These are phyloP conservation scores for Nibea coibor DNA, from an alignment of 2,113 vertebrate species.

Conservation along the genomic window DNA sequence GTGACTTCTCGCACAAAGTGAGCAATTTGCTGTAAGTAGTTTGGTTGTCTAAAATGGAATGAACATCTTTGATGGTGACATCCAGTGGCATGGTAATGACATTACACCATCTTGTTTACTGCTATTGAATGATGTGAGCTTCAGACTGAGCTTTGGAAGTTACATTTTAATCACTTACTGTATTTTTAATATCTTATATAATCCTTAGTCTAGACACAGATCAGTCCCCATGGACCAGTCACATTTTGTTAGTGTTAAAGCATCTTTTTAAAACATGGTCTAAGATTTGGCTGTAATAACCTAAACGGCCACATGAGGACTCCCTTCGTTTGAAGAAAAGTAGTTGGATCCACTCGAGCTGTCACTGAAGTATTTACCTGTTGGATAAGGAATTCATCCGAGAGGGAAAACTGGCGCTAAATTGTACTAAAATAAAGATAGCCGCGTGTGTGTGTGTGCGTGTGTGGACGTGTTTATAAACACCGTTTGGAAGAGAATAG, in stretches of 20 bases:
- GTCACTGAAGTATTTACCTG: conserved; percentile 6
- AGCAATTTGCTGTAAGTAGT: neutral
- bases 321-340: conserved; percentile 29
- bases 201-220: too few species aligned
- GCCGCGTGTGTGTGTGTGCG: neutral
- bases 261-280: neutral
- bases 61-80: neutral
- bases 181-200: too few species aligned
- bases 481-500: conserved; percentile 52
- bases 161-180: neutral
- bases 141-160: too few species aligned
- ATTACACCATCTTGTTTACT: neutral
- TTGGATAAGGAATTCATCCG: neutral
- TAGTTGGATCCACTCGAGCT: neutral
- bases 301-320: conserved; percentile 54
- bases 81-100: conserved; percentile 19
- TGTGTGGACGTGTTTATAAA: conserved; percentile 61
- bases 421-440: conserved; percentile 16
- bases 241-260: neutral
- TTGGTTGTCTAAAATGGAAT: neutral
- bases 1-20: neutral
- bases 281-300: conserved; percentile 19
- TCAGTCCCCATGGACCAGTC: neutral
- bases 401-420: conserved; percentile 2
- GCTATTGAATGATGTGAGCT: accelerated